A percentile compares a stretch with the other conserved stretches of the same genome.
Conservation (phyloP, 2,113 vertebrate genomes). For the Hemiprocne comata region DNA sequence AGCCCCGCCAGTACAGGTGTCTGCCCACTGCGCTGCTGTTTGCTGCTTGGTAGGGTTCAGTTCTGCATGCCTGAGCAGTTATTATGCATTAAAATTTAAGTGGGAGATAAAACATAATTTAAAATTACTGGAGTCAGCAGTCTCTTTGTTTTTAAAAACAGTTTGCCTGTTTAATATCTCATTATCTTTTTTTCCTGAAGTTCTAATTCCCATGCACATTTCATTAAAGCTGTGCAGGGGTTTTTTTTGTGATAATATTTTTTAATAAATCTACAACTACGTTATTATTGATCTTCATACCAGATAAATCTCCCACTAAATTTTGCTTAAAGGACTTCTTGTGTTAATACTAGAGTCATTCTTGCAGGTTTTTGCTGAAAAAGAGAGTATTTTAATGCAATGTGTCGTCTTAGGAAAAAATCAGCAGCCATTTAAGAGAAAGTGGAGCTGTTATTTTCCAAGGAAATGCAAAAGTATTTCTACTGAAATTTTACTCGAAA, state of each 20-base stretch:
- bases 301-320: neutral
- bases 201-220: neutral
- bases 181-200: neutral
- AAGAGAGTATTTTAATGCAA: neutral
- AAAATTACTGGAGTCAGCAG: neutral
- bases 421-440: neutral
- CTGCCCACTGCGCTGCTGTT: accelerated
- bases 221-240: neutral
- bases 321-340: neutral
- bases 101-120: neutral
- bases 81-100: neutral
- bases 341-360: neutral
- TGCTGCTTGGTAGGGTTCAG: neutral
- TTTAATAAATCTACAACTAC: neutral
- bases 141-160: neutral
- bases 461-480: neutral
- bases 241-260: neutral
- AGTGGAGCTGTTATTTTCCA: neutral
- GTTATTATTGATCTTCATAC: neutral
- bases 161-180: neutral
- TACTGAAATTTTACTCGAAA: constrained; percentile 25
- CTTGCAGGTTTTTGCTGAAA: neutral
- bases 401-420: neutral
- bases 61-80: neutral
- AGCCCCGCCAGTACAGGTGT: accelerated